Evolutionary conservation across 2,113 vertebrate species (phyloP).

Genomic region (Brevimyrus niger): DNA sequence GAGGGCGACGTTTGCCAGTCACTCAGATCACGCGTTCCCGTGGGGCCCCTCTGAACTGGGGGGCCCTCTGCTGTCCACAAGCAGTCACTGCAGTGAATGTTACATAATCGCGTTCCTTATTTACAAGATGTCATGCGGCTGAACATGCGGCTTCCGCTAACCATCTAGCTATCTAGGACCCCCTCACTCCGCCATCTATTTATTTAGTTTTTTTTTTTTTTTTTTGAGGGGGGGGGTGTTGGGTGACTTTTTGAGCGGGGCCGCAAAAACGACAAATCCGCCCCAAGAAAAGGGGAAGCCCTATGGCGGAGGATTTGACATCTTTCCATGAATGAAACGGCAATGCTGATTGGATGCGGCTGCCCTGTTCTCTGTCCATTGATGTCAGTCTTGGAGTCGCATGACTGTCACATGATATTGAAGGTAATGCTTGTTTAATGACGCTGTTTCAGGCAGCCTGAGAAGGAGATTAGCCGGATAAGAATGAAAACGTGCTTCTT

Average conservation of each 20-base stretch:
- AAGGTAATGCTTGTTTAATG: not conserved
- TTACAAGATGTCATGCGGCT: not conserved
- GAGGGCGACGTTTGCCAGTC: not conserved
- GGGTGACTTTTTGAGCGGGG: too few relatives aligned
- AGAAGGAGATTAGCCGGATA: not conserved
- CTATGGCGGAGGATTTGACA: not conserved
- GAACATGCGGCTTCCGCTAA: not conserved
- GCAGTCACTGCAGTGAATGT: not conserved
- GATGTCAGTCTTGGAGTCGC: not conserved
- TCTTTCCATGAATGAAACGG: not conserved
- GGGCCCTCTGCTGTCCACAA: not conserved
- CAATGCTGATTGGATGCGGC: not conserved
- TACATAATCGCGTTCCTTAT: not conserved
- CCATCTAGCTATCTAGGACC: not conserved
- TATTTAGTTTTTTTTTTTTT: not conserved
- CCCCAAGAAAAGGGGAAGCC: not conserved
- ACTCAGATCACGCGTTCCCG: not conserved
- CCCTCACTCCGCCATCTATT: not conserved
- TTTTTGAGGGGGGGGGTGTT: not conserved
- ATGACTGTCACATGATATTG: not conserved
- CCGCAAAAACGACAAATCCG: not conserved
- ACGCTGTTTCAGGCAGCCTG: not conserved
- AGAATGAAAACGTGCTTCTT: not conserved
- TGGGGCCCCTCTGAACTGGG: not conserved
- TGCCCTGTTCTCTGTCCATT: not conserved